These are phyloP conservation scores for Lordiphosa clarofinis DNA, from an alignment of 1,140 invertebrate species.

Conservation along the genomic window DNA sequence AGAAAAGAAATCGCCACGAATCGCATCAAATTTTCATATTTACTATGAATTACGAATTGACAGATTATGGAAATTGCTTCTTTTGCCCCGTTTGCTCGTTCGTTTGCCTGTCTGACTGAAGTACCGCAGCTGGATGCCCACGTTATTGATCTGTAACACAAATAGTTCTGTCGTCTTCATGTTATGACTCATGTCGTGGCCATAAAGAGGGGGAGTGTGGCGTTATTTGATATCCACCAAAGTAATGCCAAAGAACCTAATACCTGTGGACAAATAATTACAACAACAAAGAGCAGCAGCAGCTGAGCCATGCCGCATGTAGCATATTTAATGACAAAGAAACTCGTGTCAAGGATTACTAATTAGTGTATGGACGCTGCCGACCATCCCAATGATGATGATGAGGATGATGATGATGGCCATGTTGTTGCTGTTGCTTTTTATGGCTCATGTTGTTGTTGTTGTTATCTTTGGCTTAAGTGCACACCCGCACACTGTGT, in stretches of 20 bases:
- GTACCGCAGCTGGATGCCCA: constrained; percentile 44
- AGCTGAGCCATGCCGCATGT: constrained; percentile 45
- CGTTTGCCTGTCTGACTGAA: constrained; percentile 3
- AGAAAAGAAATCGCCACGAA: constrained; percentile 51
- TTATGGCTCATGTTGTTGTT: constrained; percentile 5
- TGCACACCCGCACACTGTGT: constrained; percentile 29
- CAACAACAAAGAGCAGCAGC: constrained; percentile 31
- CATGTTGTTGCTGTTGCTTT: constrained; percentile 13
- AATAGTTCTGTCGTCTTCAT: constrained; percentile 24
- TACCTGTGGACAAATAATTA: constrained; percentile 76
- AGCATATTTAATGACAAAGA: constrained; percentile 70
- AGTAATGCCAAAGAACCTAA: constrained; percentile 46
- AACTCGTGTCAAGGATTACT: constrained; percentile 77
- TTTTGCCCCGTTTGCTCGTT: not conserved
- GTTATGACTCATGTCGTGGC: constrained; percentile 28
- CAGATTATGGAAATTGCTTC: constrained; percentile 67
- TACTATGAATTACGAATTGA: constrained; percentile 70
- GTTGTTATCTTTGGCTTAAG: constrained; percentile 54
- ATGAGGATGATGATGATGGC: constrained; percentile 38
- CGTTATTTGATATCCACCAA: constrained; percentile 49
- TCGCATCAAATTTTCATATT: constrained; percentile 61
- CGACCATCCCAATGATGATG: constrained; percentile 31
- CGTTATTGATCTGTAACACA: constrained; percentile 40
- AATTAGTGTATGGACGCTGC: constrained; percentile 76
- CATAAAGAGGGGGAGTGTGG: constrained; percentile 5